Base-by-base conservation (phyloP, 2,113 vertebrate species). In the Mastomys coucha region DNA sequence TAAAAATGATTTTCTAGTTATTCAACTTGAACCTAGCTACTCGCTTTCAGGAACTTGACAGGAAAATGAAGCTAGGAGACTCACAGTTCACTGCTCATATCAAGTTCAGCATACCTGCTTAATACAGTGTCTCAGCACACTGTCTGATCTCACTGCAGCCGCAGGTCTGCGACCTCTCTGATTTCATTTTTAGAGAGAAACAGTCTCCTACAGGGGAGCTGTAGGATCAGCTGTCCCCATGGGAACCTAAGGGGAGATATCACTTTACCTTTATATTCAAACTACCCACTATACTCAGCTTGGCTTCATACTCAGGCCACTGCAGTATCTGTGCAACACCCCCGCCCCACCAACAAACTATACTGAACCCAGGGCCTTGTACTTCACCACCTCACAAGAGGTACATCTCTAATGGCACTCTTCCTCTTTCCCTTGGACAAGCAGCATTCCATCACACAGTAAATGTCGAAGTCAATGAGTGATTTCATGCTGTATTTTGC, bases 31-130 rank as follows among this genome's bases (percentile, higher is more conserved):
- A 70, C 17, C 13, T 45, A 49, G 9, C 19, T 75, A 42, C 13
- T 60, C 28, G 75, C 28, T 51, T 94, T 69, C 72, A 88, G 85
- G 39, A 96, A 63, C 26, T 11, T 73, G 45, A 69, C 31, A 93
- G 75, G 17, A 24, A 91, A 86, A 42, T 28, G 63, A 88, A 31
- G 49, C 22, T 60, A 72, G 72, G 24, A 89, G 60, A 87, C 56
- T 72, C 17, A 60, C 9, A 12, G 42, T 39, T 67, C n/a, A 67
- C 33, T 28, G 5, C 31, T 33, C 19, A 73, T 45, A 51, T 89
- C 65, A 24, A 86, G 45, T 39, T 56, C 53, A 94, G 28, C 14
- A 26, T 6, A 42, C 22, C 33, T 88, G 6, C 45, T 84, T 60
- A 56, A 63, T 16, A 45, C 7, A 16, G 69, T 7, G 58, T 13